Evolutionary conservation across 1,140 invertebrate species (phyloP).

Genomic region (Macrobrachium rosenbergii): DNA sequence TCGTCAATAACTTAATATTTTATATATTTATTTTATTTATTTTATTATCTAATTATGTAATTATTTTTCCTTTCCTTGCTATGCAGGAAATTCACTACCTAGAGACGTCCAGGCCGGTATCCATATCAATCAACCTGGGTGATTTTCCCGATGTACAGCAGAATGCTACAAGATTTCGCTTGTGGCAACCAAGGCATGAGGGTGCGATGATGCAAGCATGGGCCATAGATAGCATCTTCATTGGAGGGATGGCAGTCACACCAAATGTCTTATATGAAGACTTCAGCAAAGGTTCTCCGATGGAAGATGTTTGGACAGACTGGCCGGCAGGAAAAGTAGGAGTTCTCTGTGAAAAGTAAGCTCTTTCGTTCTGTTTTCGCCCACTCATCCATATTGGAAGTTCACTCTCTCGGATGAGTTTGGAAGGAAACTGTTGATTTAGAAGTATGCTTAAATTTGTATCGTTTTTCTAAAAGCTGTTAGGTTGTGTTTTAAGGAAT

Average conservation of each 20-base stretch:
- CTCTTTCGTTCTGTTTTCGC: not conserved
- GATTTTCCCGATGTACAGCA: conserved; percentile 65
- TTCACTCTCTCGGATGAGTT: too few species aligned
- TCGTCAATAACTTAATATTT: too few species aligned
- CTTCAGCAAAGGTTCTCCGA: conserved; percentile 67
- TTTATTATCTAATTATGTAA: too few species aligned
- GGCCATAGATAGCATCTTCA: conserved; percentile 72
- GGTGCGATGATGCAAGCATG: conserved; percentile 69
- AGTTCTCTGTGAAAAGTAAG: conserved; percentile 69
- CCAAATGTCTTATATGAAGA: conserved; percentile 70
- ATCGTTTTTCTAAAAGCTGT: too few species aligned
- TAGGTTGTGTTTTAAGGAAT: too few species aligned
- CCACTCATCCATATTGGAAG: not conserved
- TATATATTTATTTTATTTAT: too few species aligned
- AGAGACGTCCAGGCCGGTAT: conserved; percentile 68
- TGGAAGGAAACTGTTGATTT: not conserved
- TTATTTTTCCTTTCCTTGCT: not conserved
- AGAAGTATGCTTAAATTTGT: not conserved
- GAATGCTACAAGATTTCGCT: conserved; percentile 72
- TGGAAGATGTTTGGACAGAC: conserved; percentile 70
- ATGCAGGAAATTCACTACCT: conserved; percentile 71
- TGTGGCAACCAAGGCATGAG: conserved; percentile 72
- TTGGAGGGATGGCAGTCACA: conserved; percentile 69
- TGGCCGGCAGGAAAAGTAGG: conserved; percentile 70
- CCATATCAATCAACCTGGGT: conserved; percentile 65